Evolutionary conservation across 2,888 invertebrate genomes (phyloP).

Genomic region (Polyploca ridens): DNA sequence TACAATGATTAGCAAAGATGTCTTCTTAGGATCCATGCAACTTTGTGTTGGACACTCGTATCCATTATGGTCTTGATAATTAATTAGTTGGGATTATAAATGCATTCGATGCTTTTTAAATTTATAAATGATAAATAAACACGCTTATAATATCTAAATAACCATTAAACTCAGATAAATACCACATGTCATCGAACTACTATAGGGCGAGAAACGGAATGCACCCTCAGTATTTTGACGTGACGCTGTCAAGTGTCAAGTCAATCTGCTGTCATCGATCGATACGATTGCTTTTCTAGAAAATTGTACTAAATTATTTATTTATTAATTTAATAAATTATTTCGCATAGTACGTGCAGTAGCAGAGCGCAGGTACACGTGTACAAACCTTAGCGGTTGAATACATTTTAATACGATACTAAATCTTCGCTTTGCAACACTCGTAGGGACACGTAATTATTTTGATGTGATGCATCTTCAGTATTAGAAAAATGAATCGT

Average conservation of each 20-base stretch:
- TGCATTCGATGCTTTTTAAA: too few species aligned
- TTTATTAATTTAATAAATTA: not conserved
- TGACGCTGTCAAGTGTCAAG: not conserved
- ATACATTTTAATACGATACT: conserved; percentile 13
- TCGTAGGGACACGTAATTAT: conserved; percentile 72
- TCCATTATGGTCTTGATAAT: too few species aligned
- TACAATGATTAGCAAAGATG: too few species aligned
- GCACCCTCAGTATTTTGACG: too few species aligned
- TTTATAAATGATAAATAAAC: too few species aligned
- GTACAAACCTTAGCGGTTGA: conserved; percentile 29
- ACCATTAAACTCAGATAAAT: too few species aligned
- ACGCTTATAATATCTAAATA: too few species aligned
- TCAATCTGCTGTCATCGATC: not conserved
- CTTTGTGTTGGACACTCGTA: too few species aligned
- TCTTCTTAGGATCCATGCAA: too few species aligned
- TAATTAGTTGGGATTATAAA: too few species aligned
- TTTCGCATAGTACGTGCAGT: not conserved
- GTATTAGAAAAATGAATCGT: conserved; percentile 47
- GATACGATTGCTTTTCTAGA: conserved; percentile 1
- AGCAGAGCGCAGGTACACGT: conserved; percentile 23
- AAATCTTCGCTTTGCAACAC: conserved; percentile 14
- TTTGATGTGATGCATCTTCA: conserved; percentile 40
- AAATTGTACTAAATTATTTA: not conserved
- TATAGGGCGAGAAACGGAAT: too few species aligned
- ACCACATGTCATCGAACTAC: too few species aligned